phyloP scores from a whole-genome alignment of 2,113 vertebrate genomes.

The Paraplagusia blochii region DNA sequence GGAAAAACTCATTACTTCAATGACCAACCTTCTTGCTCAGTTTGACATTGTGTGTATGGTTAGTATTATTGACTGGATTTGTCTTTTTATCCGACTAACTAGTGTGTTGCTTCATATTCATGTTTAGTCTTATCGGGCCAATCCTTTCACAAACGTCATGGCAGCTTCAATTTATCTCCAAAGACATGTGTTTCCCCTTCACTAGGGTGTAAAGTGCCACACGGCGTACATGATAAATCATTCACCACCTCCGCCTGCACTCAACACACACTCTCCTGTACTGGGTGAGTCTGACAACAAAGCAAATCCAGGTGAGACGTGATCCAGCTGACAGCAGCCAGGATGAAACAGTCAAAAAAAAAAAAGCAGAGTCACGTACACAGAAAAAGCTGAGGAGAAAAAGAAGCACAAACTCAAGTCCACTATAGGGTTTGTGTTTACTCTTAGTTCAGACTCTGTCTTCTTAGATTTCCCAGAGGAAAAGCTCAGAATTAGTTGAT shows the following conservation, averaged over 20 bases:
- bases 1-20: too few species aligned
- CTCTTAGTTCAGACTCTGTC: constrained; percentile 17
- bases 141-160: too few species aligned
- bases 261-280: constrained; percentile 13
- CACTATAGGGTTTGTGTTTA: constrained; percentile 3
- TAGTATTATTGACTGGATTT: too few species aligned
- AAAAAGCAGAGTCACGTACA: constrained; percentile 1
- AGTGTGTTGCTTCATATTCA: constrained; percentile 19
- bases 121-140: constrained; percentile 1
- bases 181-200: constrained; percentile 24
- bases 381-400: not conserved
- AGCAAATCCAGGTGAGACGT: constrained; percentile 26
- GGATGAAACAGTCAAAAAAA: constrained; percentile 6
- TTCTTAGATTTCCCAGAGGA: constrained; percentile 29
- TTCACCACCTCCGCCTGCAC: constrained; percentile 40
- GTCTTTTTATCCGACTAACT: not conserved
- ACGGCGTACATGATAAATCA: constrained; percentile 50
- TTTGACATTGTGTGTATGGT: too few species aligned
- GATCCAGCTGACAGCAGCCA: constrained; percentile 15
- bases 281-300: constrained; percentile 29
- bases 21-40: too few species aligned
- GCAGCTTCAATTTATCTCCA: constrained; percentile 10
- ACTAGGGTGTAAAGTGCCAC: constrained; percentile 28
- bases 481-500: constrained; percentile 12
- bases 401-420: not conserved